Evolutionary conservation across 2,888 invertebrate genomes (phyloP).

Genomic region (Junonia oenone): DNA sequence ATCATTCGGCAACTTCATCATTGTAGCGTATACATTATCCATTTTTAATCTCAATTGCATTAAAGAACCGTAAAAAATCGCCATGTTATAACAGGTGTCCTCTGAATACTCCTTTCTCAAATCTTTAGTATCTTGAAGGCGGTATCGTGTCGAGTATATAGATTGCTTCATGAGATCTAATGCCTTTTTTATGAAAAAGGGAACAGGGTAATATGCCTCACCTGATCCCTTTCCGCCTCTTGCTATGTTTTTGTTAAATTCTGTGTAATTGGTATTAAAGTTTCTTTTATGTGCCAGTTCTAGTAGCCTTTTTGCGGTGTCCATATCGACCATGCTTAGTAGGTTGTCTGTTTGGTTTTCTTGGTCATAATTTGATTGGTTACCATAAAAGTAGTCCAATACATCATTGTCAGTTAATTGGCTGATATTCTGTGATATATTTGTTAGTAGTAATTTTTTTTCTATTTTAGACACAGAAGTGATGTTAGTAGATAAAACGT

Average conservation of each 20-base stretch:
- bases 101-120: conserved; percentile 26
- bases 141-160: conserved; percentile 37
- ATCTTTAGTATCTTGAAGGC: conserved; percentile 32
- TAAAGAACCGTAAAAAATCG: conserved; percentile 36
- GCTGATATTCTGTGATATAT: not conserved
- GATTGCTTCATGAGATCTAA: conserved; percentile 40
- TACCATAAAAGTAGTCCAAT: not conserved
- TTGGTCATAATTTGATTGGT: not conserved
- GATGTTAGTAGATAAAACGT: not conserved
- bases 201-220: not conserved
- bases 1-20: not conserved
- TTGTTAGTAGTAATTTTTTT: not conserved
- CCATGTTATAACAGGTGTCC: conserved; percentile 33
- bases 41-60: conserved; percentile 38
- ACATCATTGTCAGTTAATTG: not conserved
- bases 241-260: conserved; percentile 4
- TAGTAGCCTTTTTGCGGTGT: conserved; percentile 29
- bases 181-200: conserved; percentile 18
- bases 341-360: not conserved
- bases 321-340: conserved; percentile 28
- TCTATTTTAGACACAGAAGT: not conserved
- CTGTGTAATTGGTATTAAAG: not conserved
- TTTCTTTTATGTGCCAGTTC: conserved; percentile 21
- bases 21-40: conserved; percentile 31
- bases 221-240: not conserved